Evolutionary conservation across 2,797 vertebrate genomes (phyloP).

Genomic region (Sphaeramia orbicularis): DNA sequence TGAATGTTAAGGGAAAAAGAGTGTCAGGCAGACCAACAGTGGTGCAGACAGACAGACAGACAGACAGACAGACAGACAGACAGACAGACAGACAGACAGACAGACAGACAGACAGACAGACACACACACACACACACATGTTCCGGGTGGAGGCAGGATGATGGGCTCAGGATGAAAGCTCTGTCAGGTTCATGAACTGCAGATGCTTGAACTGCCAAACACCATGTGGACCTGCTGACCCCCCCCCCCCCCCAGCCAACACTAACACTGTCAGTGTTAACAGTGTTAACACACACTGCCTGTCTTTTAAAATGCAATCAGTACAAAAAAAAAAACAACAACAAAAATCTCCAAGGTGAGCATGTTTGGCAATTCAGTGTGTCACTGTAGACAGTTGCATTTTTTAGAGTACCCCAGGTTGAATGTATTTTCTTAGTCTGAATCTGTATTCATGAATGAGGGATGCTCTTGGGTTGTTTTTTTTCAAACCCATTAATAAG

Average conservation of each 20-base stretch:
- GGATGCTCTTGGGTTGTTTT: background rate
- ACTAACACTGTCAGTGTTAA: background rate
- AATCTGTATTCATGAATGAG: slow-evolving; percentile 1
- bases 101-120: no score
- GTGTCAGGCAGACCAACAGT: background rate
- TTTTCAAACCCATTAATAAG: background rate
- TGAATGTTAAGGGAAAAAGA: slow-evolving; percentile 13
- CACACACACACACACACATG: slow-evolving; percentile 7
- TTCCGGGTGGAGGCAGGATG: slow-evolving; percentile 35
- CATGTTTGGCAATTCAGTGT: background rate
- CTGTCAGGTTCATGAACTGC: slow-evolving; percentile 10
- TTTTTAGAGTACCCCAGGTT: background rate
- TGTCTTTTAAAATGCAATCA: slow-evolving; percentile 16
- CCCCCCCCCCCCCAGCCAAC: slow-evolving; percentile 17
- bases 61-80: no score
- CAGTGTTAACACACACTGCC: background rate
- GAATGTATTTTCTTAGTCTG: background rate
- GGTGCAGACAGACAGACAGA: slow-evolving; percentile 29
- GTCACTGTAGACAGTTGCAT: slow-evolving; percentile 3
- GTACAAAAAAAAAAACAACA: no score
- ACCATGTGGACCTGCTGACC: slow-evolving; percentile 13
- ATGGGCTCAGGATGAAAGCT: slow-evolving; percentile 44
- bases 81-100: slow-evolving; percentile 19
- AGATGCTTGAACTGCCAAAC: slow-evolving; percentile 10
- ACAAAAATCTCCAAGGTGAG: no score